These are phyloP conservation scores for Rambutsinella grinnellia DNA, from an alignment of 2,888 invertebrate species.

Conservation along the genomic window DNA sequence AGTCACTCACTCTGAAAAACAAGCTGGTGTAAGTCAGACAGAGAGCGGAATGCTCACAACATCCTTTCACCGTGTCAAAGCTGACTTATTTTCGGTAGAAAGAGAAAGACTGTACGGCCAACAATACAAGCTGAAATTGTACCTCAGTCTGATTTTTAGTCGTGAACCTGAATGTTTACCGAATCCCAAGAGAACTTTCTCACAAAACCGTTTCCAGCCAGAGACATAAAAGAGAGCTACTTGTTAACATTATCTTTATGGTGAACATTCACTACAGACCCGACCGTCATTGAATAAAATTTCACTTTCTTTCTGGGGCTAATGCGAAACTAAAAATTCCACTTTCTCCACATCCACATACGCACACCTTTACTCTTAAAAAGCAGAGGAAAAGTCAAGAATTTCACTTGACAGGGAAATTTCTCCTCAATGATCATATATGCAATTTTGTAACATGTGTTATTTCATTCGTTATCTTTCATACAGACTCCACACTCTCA, in stretches of 20 bases:
- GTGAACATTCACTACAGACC: neutral
- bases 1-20: neutral
- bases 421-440: no score
- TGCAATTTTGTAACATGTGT: no score
- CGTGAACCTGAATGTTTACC: neutral
- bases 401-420: no score
- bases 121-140: neutral
- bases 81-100: neutral
- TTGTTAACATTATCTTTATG: neutral
- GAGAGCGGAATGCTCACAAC: neutral
- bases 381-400: no score
- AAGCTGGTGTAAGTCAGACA: neutral
- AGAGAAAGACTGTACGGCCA: neutral
- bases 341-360: no score
- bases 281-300: neutral
- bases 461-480: no score
- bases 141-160: neutral
- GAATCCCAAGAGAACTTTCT: conserved; percentile 16
- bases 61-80: neutral
- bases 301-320: conserved; percentile 13
- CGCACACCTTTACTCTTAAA: no score
- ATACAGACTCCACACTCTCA: no score
- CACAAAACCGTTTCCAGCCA: conserved; percentile 3
- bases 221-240: neutral
- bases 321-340: conserved; percentile 22